phyloP scores from a whole-genome alignment of 2,113 vertebrate genomes.

The Corydoras maculifer region DNA sequence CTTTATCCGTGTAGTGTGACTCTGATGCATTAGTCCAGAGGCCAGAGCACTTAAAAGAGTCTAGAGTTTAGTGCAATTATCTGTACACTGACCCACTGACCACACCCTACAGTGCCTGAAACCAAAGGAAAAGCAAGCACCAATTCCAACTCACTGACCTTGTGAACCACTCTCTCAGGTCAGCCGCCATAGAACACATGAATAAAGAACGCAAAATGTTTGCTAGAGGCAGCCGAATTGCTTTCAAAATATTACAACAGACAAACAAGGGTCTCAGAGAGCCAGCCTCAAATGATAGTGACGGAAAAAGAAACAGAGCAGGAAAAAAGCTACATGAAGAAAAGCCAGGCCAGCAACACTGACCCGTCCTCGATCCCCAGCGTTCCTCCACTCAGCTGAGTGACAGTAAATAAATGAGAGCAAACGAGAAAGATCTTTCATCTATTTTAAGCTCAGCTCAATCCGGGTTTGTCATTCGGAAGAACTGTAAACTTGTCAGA shows the following conservation, averaged over 20 bases:
- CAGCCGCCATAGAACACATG: constrained; percentile 52
- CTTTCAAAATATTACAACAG: constrained; percentile 45
- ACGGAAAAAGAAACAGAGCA: not conserved
- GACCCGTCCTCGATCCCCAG: not conserved
- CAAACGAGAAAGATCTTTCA: not conserved
- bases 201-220: constrained; percentile 50
- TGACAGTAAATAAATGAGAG: not conserved
- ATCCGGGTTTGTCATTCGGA: not conserved
- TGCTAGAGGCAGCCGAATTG: constrained; percentile 19
- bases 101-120: constrained; percentile 6
- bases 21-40: constrained; percentile 13
- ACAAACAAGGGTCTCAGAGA: constrained; percentile 48
- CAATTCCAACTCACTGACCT: not conserved
- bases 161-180: no score
- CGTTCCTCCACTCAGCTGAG: not conserved
- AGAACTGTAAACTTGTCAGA: not conserved
- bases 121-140: constrained; percentile 5
- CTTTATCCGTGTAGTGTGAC: constrained; percentile 4
- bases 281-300: constrained; percentile 38
- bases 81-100: constrained; percentile 8
- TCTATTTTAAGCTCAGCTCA: not conserved
- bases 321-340: not conserved
- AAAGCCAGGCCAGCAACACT: no score
- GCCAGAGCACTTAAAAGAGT: not conserved
- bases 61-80: not conserved